A percentile compares a stretch with the other conserved stretches of the same genome.
Conservation (phyloP, 2,888 invertebrate genomes). For the Luffia ferchaultella region DNA sequence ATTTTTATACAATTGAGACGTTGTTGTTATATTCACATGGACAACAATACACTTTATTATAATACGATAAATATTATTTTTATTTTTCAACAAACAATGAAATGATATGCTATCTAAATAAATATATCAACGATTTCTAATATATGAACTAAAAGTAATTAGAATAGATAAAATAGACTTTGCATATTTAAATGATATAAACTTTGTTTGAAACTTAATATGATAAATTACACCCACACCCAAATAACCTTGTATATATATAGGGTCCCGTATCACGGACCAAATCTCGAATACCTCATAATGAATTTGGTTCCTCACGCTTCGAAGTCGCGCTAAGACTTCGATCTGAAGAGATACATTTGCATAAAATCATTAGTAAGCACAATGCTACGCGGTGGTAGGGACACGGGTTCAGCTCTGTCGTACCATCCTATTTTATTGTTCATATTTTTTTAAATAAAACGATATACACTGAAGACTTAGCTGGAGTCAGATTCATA, state of each 20-base stretch:
- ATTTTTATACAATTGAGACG: too few species aligned
- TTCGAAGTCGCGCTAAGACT: slow-evolving; percentile 65
- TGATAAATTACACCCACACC: not conserved
- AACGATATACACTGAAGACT: slow-evolving; percentile 23
- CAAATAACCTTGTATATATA: not conserved
- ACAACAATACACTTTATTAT: too few species aligned
- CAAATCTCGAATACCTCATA: slow-evolving; percentile 64
- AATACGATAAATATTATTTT: too few species aligned
- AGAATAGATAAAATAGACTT: too few species aligned
- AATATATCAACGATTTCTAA: too few species aligned
- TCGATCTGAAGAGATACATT: slow-evolving; percentile 66
- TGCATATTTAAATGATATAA: not conserved
- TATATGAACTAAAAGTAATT: too few species aligned
- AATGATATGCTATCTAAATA: too few species aligned
- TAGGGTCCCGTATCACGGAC: not conserved
- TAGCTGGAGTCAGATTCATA: not conserved
- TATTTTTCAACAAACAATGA: too few species aligned
- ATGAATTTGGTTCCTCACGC: slow-evolving; percentile 64
- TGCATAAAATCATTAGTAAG: slow-evolving; percentile 68
- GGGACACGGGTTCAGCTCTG: slow-evolving; percentile 57
- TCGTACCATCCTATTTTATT: slow-evolving; percentile 30
- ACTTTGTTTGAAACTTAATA: not conserved
- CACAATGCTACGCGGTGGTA: slow-evolving; percentile 59
- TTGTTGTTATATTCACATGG: too few species aligned
- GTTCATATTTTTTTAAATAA: not conserved